Evolutionary conservation across 2,113 vertebrate genomes (phyloP), one percentile per base, ranked within the genome.

Genomic region (Cynopterus brachyotis): DNA sequence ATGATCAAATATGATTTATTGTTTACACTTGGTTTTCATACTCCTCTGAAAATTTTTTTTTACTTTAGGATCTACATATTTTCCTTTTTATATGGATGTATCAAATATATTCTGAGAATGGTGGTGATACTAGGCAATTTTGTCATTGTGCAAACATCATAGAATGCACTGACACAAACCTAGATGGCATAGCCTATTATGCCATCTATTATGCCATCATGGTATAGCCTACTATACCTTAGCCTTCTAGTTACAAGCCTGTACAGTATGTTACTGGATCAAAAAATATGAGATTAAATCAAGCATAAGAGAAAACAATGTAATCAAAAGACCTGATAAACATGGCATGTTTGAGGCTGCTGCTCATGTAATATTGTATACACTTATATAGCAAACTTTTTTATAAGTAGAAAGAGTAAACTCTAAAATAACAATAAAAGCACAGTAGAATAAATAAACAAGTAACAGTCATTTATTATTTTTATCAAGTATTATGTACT

Each of bases 11-110:
- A 78, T 1, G 3, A 87, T 92, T 98, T 66, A 84, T 28, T 90
- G 32, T 91, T 88, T 89, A 94, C 32, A 83, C 19, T 75, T 96
- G 88, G 47, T 90, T 86, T 86, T 69, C 67, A 9, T 37, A 73
- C 6, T 82, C 66, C 86, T 62, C 40, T 45, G 50, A 96, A 89
- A 96, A 30, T 50, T 70, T 70, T 75, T 73, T n/a, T 45, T 50
- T 79, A 66, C 28, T 93, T 69, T 47, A 89, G 17, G 59, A 84
- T 86, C 47, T 81, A 66, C 20, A 45, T 5, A 66, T 62, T 93
- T 94, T 53, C 35, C 20, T 88, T 91, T 95, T 93, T 35, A 50
- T 28, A 69, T 79, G 76, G 9, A 62, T 59, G n/a, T 42, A 24
- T 89, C 55, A 37, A 93, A 57, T 69, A 80, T 26, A 75, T 30